phyloP scores from a whole-genome alignment of 1,140 invertebrate species.

The Achatina immaculata region DNA sequence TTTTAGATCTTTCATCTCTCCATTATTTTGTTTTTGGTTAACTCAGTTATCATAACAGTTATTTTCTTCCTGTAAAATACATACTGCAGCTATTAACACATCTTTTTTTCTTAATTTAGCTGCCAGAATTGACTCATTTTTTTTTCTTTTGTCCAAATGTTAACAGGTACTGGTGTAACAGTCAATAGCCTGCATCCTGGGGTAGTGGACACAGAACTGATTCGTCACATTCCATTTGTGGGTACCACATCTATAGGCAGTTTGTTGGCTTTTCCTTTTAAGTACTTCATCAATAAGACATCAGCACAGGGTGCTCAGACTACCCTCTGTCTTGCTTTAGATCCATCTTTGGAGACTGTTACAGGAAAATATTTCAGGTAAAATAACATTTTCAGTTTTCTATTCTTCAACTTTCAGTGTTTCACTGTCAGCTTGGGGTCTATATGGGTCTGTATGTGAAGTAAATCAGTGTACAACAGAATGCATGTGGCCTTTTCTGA shows the following conservation, averaged over 20 bases:
- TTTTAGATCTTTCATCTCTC: too few relatives aligned
- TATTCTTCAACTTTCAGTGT: background rate
- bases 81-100: background rate
- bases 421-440: background rate
- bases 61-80: too few relatives aligned
- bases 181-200: constrained; percentile 66
- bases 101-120: background rate
- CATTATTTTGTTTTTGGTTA: too few relatives aligned
- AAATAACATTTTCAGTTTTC: background rate
- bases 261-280: constrained; percentile 2
- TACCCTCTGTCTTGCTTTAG: constrained; percentile 69
- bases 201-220: constrained; percentile 58
- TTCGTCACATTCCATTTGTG: constrained; percentile 73
- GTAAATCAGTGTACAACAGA: background rate
- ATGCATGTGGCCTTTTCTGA: background rate
- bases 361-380: constrained; percentile 84
- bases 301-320: constrained; percentile 65
- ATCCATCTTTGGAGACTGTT: constrained; percentile 80
- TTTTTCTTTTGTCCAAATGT: background rate
- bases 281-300: constrained; percentile 42
- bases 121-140: background rate
- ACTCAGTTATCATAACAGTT: too few relatives aligned
- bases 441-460: background rate
- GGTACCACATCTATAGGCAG: constrained; percentile 29
- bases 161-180: constrained; percentile 51